These are phyloP conservation scores for Telmatherina bonti DNA, from an alignment of 2,797 vertebrate genomes.

Conservation along the genomic window DNA sequence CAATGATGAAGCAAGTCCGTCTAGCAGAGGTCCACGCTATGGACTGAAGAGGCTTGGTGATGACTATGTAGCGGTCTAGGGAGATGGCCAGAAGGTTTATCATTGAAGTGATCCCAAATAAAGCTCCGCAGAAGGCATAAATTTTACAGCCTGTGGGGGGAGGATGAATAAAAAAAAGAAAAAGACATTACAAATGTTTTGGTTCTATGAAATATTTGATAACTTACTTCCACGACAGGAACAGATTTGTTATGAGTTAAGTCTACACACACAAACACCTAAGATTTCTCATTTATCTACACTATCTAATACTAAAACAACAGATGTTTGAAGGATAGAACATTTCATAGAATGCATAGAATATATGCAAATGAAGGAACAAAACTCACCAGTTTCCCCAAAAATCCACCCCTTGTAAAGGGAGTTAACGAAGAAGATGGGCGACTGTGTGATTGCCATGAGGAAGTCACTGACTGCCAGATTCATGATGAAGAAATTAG, in stretches of 20 bases:
- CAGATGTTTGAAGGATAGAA: not conserved
- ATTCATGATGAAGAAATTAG: constrained; percentile 92
- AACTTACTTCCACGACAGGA: no score
- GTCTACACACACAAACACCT: no score
- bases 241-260: no score
- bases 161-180: not conserved
- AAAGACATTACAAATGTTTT: not conserved
- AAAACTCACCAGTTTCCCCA: constrained; percentile 88
- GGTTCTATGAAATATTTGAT: not conserved
- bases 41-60: constrained; percentile 91
- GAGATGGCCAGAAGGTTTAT: constrained; percentile 93
- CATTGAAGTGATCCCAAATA: constrained; percentile 96
- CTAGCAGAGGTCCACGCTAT: constrained; percentile 87
- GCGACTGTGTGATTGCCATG: constrained; percentile 93
- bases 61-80: constrained; percentile 93
- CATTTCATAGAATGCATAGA: not conserved
- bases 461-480: constrained; percentile 93
- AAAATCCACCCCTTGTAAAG: constrained; percentile 94
- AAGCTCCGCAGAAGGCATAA: constrained; percentile 94
- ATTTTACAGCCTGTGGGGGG: constrained; percentile 85
- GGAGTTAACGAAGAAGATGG: constrained; percentile 92
- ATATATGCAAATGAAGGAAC: not conserved
- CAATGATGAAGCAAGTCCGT: constrained; percentile 84
- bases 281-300: not conserved
- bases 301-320: not conserved